Evolutionary conservation across 2,113 vertebrate genomes (phyloP).

Genomic region (Semicossyphus pulcher): DNA sequence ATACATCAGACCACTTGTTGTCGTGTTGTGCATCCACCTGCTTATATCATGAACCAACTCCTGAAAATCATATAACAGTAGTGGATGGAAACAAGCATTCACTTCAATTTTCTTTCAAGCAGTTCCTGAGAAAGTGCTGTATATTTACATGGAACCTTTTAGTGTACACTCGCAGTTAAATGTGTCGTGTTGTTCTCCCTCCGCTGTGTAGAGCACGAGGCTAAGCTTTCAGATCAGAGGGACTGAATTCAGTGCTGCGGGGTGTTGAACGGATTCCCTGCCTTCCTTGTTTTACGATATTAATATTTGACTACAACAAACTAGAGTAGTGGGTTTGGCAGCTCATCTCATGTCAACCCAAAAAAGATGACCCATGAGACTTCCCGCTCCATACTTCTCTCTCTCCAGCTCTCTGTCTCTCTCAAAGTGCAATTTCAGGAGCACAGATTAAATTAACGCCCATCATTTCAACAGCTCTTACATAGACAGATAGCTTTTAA

Average conservation of each 20-base stretch:
- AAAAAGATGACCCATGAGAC: constrained; percentile 38
- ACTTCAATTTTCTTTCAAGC: too few relatives aligned
- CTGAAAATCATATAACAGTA: too few relatives aligned
- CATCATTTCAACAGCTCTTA: constrained; percentile 47
- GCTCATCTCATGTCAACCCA: constrained; percentile 18
- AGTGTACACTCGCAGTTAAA: background rate
- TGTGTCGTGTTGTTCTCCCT: background rate
- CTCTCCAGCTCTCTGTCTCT: background rate
- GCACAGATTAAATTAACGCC: constrained; percentile 59
- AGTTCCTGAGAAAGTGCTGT: too few relatives aligned
- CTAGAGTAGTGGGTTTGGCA: constrained; percentile 16
- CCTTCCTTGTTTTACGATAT: constrained; percentile 14
- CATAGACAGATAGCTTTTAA: constrained; percentile 65
- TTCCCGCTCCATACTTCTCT: background rate
- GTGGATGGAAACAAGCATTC: too few relatives aligned
- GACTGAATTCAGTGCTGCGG: background rate
- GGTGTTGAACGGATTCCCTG: constrained; percentile 1
- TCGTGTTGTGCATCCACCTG: too few relatives aligned
- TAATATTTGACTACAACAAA: constrained; percentile 35
- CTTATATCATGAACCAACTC: too few relatives aligned
- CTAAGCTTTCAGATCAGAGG: background rate
- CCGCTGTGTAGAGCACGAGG: background rate
- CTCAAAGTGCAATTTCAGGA: constrained; percentile 49
- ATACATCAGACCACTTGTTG: too few relatives aligned
- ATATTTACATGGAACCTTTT: too few relatives aligned